Evolutionary conservation across 2,113 vertebrate genomes (phyloP).

Genomic region (Microtus oregoni): DNA sequence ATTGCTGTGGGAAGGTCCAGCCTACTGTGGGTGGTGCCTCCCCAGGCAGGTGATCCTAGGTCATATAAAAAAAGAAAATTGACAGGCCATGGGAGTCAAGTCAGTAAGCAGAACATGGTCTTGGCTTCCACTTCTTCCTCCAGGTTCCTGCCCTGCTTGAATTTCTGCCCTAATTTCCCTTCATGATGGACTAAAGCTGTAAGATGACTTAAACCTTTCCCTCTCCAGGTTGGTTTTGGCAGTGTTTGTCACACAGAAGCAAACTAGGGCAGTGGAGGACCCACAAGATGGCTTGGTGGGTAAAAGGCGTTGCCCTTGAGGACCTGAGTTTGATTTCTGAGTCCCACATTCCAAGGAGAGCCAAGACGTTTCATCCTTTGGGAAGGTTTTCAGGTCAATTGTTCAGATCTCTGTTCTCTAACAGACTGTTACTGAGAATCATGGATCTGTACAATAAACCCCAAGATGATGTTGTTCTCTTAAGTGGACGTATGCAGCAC

Average conservation of each 20-base stretch:
- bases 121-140: not conserved
- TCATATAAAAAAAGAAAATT: not conserved
- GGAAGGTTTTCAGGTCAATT: slow-evolving; percentile 4
- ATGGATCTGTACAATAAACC: not conserved
- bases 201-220: not conserved
- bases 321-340: not conserved
- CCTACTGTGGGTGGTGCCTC: not conserved
- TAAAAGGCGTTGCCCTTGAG: not conserved
- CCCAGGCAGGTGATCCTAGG: not conserved
- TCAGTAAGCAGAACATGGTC: not conserved
- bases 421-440: not conserved
- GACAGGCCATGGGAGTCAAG: not conserved
- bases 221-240: not conserved
- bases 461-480: not conserved
- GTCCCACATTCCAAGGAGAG: not conserved
- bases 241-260: not conserved
- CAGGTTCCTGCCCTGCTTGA: not conserved
- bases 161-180: not conserved
- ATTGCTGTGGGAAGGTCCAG: not conserved
- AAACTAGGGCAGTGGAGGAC: not conserved
- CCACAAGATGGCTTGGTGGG: not conserved
- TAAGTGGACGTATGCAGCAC: not conserved
- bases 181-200: not conserved
- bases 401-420: not conserved
- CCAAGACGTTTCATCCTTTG: not conserved